Conservation (phyloP, 2,113 vertebrate species). For the Gobius niger region DNA sequence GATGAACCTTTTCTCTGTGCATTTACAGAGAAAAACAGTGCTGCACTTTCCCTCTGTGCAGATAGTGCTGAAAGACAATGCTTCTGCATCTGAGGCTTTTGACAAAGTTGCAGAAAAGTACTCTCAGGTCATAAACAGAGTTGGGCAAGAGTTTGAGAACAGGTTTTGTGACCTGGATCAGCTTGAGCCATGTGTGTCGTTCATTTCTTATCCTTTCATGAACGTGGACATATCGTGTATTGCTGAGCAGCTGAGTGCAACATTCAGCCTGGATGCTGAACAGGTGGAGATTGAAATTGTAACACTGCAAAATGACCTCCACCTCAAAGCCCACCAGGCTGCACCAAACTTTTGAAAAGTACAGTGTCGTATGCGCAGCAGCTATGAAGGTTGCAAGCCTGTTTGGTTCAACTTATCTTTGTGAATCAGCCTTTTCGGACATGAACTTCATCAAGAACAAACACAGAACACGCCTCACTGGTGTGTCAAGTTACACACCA, state of each 20-base stretch:
- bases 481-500: not conserved
- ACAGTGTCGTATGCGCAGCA: not conserved
- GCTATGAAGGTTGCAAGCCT: not conserved
- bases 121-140: not conserved
- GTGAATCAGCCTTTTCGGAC: not conserved
- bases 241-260: not conserved
- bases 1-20: no score
- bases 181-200: not conserved
- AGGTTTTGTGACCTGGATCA: not conserved
- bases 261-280: not conserved
- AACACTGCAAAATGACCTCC: not conserved
- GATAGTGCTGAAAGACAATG: not conserved
- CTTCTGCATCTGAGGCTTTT: not conserved
- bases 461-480: not conserved
- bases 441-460: not conserved
- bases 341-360: not conserved
- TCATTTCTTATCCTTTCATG: not conserved
- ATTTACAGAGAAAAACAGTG: no score
- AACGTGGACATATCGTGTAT: not conserved
- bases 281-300: not conserved
- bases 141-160: not conserved
- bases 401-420: not conserved
- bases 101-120: not conserved
- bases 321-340: not conserved
- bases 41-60: not conserved